These are phyloP conservation scores for Netelia virgata DNA, from an alignment of 2,888 invertebrate genomes.

Conservation along the genomic window DNA sequence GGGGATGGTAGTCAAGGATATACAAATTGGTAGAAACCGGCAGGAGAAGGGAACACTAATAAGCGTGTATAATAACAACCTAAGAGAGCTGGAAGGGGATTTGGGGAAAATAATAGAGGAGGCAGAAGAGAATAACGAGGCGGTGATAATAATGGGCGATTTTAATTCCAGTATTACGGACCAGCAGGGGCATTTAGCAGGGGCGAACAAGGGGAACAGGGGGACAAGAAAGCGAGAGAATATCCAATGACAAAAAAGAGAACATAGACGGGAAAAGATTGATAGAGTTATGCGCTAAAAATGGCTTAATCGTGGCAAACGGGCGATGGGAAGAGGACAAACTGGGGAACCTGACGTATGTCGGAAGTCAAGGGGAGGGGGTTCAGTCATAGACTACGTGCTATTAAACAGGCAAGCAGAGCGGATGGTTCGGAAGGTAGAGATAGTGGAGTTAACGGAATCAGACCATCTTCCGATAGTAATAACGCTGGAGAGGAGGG, in stretches of 20 bases:
- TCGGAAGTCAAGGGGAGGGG: constrained; percentile 18
- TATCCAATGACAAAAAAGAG: constrained; percentile 3
- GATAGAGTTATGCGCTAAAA: constrained; percentile 22
- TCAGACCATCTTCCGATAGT: constrained; percentile 39
- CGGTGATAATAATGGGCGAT: constrained; percentile 34
- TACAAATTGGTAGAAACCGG: constrained; percentile 19
- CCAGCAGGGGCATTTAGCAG: constrained; percentile 10
- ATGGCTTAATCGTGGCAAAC: constrained; percentile 6
- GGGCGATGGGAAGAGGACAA: constrained; percentile 33
- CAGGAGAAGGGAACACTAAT: neutral
- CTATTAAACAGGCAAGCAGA: constrained; percentile 13
- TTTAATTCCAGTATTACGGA: constrained; percentile 55
- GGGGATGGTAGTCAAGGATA: constrained; percentile 21
- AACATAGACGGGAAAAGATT: constrained; percentile 28
- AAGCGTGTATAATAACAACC: constrained; percentile 16
- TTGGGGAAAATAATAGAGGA: neutral
- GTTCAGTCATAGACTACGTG: constrained; percentile 41
- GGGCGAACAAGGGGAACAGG: too few relatives aligned
- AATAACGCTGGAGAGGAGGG: neutral
- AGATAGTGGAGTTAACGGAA: constrained; percentile 23
- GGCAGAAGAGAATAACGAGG: constrained; percentile 11
- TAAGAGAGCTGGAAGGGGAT: neutral
- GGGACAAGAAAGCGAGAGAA: neutral
- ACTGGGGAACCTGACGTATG: constrained; percentile 9
- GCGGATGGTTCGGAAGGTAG: neutral